Evolutionary conservation across 2,797 vertebrate genomes (phyloP).

Genomic region (Urocyon cinereoargenteus): DNA sequence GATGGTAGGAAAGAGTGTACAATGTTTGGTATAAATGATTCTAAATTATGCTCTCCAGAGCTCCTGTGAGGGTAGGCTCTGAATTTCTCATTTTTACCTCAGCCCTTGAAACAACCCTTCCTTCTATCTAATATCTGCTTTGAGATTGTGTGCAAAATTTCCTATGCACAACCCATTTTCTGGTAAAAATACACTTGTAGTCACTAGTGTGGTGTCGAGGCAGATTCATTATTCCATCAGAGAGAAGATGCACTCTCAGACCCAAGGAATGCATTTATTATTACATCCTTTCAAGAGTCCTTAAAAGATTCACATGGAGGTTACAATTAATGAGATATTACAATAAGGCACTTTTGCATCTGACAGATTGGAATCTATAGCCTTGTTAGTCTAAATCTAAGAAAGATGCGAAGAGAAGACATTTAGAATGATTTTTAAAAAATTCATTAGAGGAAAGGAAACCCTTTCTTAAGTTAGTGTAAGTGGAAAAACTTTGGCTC

Average conservation of each 20-base stretch:
- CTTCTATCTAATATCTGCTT: not conserved
- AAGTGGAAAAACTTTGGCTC: constrained; percentile 67
- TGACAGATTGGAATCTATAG: not conserved
- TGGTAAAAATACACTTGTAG: not conserved
- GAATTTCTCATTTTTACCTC: not conserved
- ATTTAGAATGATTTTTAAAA: not conserved
- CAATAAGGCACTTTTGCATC: not conserved
- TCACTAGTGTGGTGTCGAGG: not conserved
- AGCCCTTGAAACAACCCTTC: not conserved
- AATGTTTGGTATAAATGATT: not conserved
- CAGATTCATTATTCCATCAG: not conserved
- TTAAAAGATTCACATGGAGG: not conserved
- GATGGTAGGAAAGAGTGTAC: not conserved
- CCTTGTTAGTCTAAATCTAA: not conserved
- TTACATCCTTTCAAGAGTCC: not conserved
- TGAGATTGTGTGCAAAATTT: constrained; percentile 10
- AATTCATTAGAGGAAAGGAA: constrained; percentile 62
- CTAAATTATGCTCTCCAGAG: not conserved
- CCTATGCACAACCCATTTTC: not conserved
- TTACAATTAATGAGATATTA: constrained; percentile 10
- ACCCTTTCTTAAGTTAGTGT: constrained; percentile 42
- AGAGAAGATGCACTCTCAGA: not conserved
- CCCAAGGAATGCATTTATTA: not conserved
- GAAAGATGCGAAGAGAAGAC: not conserved
- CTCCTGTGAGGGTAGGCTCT: not conserved